A percentile compares a stretch with the other conserved stretches of the same genome.
Conservation (phyloP, 2,113 vertebrate genomes). For the Daphoenositta chrysoptera region DNA sequence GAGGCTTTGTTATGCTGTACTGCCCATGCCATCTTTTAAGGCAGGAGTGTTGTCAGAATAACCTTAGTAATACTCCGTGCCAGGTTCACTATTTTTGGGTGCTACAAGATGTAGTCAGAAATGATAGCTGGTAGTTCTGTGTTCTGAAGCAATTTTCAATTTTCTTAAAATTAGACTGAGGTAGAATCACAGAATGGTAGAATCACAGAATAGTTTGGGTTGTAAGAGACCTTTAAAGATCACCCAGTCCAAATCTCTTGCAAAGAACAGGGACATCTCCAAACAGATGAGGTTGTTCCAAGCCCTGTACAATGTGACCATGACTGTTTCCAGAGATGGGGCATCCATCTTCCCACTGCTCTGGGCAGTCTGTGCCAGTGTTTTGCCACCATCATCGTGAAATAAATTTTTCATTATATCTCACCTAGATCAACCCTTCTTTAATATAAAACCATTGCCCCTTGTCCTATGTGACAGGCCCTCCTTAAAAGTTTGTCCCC, state of each 20-base stretch:
- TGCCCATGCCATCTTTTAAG: background rate
- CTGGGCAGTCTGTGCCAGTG: background rate
- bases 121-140: background rate
- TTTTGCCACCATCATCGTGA: background rate
- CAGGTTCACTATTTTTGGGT: background rate
- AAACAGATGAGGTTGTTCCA: background rate
- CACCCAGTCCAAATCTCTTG: background rate
- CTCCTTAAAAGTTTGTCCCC: background rate
- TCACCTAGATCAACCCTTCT: background rate
- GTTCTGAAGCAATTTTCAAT: background rate
- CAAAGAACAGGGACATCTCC: background rate
- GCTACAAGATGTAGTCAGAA: background rate
- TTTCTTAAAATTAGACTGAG: background rate
- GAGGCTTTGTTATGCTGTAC: background rate
- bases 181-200: background rate
- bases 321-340: background rate
- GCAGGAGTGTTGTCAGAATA: background rate
- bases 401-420: background rate
- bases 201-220: background rate
- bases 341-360: background rate
- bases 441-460: background rate
- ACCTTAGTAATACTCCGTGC: background rate
- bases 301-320: background rate
- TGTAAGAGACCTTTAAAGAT: background rate
- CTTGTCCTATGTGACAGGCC: fast-evolving